These are phyloP conservation scores for Campylomormyrus tamandua DNA, from an alignment of 2,113 vertebrate genomes.

Conservation along the genomic window DNA sequence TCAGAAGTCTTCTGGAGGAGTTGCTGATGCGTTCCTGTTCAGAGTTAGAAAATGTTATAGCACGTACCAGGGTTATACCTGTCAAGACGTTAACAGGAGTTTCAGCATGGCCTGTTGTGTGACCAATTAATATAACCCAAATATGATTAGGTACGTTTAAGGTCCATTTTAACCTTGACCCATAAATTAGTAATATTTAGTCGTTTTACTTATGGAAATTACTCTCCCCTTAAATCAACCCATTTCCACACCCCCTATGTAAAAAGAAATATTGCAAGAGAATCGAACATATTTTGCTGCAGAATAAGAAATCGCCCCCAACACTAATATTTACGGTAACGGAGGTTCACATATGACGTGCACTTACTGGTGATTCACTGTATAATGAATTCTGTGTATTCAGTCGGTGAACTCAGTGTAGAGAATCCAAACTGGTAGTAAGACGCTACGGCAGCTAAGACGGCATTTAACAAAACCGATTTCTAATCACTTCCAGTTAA, in stretches of 20 bases:
- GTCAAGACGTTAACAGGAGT: not conserved
- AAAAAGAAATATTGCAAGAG: not conserved
- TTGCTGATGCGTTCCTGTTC: not conserved
- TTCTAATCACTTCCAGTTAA: not conserved
- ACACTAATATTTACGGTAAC: conserved; percentile 18
- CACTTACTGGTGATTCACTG: not conserved
- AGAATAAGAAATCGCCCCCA: not conserved
- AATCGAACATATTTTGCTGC: not conserved
- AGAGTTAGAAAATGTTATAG: not conserved
- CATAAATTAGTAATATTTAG: not conserved
- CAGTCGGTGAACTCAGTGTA: not conserved
- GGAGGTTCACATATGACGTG: conserved; percentile 3
- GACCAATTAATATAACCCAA: not conserved
- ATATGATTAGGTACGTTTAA: not conserved
- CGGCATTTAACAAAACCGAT: not conserved
- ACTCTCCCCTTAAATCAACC: not conserved
- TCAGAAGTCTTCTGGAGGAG: not conserved
- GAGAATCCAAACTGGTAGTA: not conserved
- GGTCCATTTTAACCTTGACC: not conserved
- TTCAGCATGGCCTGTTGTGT: not conserved
- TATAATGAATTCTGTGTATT: not conserved
- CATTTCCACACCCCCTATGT: not conserved
- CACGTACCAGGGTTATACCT: not conserved
- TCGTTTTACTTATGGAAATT: not conserved
- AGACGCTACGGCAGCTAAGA: not conserved